Evolutionary conservation across 2,113 vertebrate genomes (phyloP), one percentile per base, ranked within the genome.

Genomic region (Mobula birostris): DNA sequence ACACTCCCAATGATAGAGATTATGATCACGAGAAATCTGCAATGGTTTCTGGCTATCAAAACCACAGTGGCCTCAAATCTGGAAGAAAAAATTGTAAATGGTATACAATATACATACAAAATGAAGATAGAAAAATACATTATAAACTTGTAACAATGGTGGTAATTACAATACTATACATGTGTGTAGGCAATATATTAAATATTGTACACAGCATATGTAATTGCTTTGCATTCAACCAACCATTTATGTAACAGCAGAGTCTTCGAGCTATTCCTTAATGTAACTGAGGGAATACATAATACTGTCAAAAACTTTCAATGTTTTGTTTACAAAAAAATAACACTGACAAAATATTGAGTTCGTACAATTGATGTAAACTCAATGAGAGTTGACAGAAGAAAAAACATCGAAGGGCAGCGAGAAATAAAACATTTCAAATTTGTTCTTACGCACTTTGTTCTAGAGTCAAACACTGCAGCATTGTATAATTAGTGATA

Each of bases 91-190:
- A 96, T 95, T 95, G 95, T 96, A 96, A 95, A 97, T 96, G 96
- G 97, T 97, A 97, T 95, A 94, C 94, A 97, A 97, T 97, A 97
- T 96, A 97, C 97, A 97, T 97, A 97, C 97, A 97, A 97, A 97
- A 97, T 97, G 97, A 97, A 97, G 97, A 97, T 97, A 97, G 97
- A 97, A 97, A 97, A 97, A 97, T 97, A 97, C 97, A 97, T 97
- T 97, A 97, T 97, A 97, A 97, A 97, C 97, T 96, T 97, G 97
- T 97, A 97, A 97, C 97, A 97, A 97, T 97, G 97, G 97, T 96
- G 97, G 97, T 97, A 97, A 97, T 97, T 97, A 97, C 97, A 97
- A 97, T 97, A 97, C 97, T 96, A 97, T 97, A 97, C 97, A 97
- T 97, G 96, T 96, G 97, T 96, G 97, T 97, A 97, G 97, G 97